These are phyloP conservation scores for Gracilinanus agilis DNA, from an alignment of 2,113 vertebrate species.

Conservation along the genomic window DNA sequence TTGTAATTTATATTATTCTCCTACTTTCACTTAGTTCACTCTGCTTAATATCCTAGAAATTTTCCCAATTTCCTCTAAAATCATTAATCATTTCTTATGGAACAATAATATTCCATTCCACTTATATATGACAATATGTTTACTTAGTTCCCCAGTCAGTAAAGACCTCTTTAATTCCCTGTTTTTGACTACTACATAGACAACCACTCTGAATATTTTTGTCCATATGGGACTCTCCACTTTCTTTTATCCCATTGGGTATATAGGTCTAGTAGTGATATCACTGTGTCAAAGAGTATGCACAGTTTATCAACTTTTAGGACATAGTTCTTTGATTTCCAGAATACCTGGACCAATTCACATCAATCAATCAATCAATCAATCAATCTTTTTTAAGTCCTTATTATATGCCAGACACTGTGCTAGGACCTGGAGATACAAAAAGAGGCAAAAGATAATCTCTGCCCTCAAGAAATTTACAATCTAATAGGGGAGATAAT, in stretches of 20 bases:
- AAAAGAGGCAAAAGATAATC: not conserved
- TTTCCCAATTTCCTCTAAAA: too few relatives aligned
- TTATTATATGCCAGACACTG: too few relatives aligned
- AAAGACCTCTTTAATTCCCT: too few relatives aligned
- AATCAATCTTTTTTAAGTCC: not conserved
- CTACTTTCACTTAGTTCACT: not conserved
- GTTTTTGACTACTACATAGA: not conserved
- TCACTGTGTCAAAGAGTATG: not conserved
- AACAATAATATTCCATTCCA: not conserved
- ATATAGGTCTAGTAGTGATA: not conserved
- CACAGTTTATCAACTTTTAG: not conserved
- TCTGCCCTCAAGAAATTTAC: not conserved
- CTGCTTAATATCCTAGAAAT: not conserved
- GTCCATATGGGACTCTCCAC: not conserved
- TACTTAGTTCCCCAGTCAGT: too few relatives aligned
- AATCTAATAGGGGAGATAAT: not conserved
- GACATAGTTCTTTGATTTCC: not conserved
- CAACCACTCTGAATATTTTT: not conserved
- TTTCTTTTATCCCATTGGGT: not conserved
- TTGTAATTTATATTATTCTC: not conserved
- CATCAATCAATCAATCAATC: not conserved
- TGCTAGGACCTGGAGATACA: too few relatives aligned
- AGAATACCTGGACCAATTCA: not conserved
- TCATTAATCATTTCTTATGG: too few relatives aligned
- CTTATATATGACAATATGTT: not conserved